Conservation (phyloP, 2,113 vertebrate genomes). For the Anser cygnoides region DNA sequence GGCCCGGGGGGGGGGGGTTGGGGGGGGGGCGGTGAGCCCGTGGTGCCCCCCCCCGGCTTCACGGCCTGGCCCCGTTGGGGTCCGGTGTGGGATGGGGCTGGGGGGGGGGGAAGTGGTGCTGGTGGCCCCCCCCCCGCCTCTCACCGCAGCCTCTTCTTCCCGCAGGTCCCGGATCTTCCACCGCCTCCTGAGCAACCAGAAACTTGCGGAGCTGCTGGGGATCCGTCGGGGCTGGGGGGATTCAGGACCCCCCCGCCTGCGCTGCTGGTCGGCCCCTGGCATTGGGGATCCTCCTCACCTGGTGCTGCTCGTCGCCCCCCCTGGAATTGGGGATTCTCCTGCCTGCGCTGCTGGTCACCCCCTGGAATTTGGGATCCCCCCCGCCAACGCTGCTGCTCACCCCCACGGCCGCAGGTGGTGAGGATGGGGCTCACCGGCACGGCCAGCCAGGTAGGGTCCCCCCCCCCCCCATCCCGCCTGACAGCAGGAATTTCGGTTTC, state of each 20-base stretch:
- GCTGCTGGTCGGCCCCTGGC: no score
- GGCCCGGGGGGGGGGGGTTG: neutral
- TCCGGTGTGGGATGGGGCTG: neutral
- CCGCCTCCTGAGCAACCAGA: neutral
- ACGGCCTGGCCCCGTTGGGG: neutral
- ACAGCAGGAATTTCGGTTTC: neutral
- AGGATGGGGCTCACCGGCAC: slow-evolving; percentile 74
- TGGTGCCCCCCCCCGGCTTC: no score
- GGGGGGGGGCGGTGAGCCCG: no score
- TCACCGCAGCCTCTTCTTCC: neutral
- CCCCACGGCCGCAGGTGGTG: slow-evolving; percentile 41
- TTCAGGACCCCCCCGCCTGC: no score
- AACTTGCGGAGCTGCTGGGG: neutral
- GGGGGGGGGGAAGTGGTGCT: no score
- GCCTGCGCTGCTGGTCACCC: no score
- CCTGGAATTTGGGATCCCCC: no score
- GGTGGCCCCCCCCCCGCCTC: no score
- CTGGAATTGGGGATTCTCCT: no score
- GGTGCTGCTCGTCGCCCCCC: no score
- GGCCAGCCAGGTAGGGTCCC: slow-evolving; percentile 64
- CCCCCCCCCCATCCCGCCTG: neutral
- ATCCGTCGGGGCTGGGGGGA: no score
- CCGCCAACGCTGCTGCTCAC: neutral
- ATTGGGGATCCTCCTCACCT: no score
- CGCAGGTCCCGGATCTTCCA: neutral